Evolutionary conservation across 1,140 invertebrate genomes (phyloP).

Genomic region (Heliconius hewitsoni): DNA sequence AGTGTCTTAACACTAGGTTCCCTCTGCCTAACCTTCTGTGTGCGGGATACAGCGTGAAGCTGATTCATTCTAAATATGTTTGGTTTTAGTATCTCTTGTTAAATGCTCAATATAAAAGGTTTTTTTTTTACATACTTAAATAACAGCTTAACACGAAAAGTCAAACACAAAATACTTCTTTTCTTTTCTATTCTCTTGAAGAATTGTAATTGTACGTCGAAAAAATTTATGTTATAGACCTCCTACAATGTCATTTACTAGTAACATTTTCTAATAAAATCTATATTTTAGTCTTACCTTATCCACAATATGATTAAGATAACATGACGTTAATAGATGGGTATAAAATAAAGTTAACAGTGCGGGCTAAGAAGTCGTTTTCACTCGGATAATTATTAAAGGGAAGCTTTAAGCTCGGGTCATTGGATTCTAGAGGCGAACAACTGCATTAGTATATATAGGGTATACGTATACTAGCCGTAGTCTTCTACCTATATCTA

Average conservation of each 20-base stretch:
- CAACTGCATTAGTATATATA: not conserved
- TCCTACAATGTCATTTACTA: too few relatives aligned
- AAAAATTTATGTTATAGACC: too few relatives aligned
- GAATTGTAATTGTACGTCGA: too few relatives aligned
- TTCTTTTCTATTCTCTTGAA: too few relatives aligned
- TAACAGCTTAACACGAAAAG: too few relatives aligned
- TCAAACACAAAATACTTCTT: too few relatives aligned
- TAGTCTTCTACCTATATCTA: not conserved
- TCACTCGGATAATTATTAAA: constrained; percentile 24
- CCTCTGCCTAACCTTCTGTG: too few relatives aligned
- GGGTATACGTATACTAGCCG: not conserved
- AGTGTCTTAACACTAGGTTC: too few relatives aligned
- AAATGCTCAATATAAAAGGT: too few relatives aligned
- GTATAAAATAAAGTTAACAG: constrained; percentile 14
- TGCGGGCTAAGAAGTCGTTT: constrained; percentile 14
- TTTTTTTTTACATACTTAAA: not conserved
- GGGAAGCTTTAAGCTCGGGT: constrained; percentile 11
- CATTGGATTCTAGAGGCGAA: not conserved
- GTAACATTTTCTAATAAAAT: not conserved
- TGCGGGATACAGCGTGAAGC: too few relatives aligned
- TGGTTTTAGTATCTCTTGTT: not conserved
- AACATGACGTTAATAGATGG: not conserved
- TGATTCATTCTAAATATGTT: not conserved
- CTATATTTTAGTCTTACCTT: not conserved
- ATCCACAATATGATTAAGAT: not conserved